A percentile compares a stretch with the other conserved stretches of the same genome.
phyloP scores from a whole-genome alignment of 2,888 invertebrate genomes.

The Ligdia adustata region DNA sequence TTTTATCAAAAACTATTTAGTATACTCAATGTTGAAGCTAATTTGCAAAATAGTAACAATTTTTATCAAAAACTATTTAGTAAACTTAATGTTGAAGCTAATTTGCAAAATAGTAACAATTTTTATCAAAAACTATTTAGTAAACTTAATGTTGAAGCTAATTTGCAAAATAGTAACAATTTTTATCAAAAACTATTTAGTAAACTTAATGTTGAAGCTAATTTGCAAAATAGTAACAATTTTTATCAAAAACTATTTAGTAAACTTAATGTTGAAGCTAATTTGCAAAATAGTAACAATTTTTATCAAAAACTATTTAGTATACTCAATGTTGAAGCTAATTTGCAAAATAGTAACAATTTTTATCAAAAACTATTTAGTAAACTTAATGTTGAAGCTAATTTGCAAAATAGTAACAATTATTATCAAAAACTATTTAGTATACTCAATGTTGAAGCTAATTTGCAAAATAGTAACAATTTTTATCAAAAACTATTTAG shows the following conservation, averaged over 20 bases:
- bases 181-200: no score
- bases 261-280: not conserved
- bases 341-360: not conserved
- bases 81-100: not conserved
- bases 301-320: no score
- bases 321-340: not conserved
- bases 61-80: no score
- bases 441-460: not conserved
- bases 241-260: no score
- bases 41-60: not conserved
- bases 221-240: not conserved
- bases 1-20: no score
- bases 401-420: not conserved
- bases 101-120: not conserved
- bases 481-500: no score
- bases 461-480: not conserved
- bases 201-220: not conserved
- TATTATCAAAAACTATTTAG: no score
- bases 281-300: not conserved
- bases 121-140: no score
- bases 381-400: not conserved
- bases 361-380: no score
- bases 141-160: not conserved
- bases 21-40: not conserved
- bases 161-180: not conserved